Evolutionary conservation across 2,888 invertebrate genomes (phyloP).

Genomic region (Agrochola macilenta): DNA sequence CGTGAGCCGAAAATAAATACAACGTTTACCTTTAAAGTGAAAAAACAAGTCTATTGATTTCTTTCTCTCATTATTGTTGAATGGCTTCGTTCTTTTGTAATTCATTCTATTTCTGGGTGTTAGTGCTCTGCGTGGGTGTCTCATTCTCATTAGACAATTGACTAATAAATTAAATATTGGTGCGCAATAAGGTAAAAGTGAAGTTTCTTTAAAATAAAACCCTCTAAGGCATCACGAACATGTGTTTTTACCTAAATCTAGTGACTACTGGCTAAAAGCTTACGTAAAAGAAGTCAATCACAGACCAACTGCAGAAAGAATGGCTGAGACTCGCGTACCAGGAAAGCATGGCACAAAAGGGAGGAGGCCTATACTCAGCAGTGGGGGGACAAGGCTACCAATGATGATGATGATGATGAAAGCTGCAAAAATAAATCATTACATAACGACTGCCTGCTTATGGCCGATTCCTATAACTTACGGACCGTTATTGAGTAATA

Average conservation of each 20-base stretch:
- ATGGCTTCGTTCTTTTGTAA: constrained; percentile 7
- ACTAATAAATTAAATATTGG: background rate
- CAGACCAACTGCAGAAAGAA: background rate
- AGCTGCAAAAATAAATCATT: background rate
- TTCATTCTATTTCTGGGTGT: background rate
- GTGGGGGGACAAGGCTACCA: background rate
- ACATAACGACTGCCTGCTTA: background rate
- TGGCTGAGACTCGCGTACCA: background rate
- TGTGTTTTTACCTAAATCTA: background rate
- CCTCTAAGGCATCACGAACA: background rate
- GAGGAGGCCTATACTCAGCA: background rate
- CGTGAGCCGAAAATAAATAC: background rate
- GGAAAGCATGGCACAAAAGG: background rate
- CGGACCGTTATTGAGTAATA: too few species aligned
- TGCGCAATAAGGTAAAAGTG: background rate
- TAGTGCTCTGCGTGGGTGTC: background rate
- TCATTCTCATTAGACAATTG: constrained; percentile 1
- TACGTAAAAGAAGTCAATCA: background rate
- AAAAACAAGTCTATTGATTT: constrained; percentile 10
- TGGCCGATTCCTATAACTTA: too few species aligned
- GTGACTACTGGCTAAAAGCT: background rate
- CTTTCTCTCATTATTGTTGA: background rate
- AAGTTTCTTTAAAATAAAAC: background rate
- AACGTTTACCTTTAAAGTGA: background rate
- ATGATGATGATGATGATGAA: too few species aligned